These are phyloP conservation scores for Ophioninae sp. DNA, from an alignment of 2,888 invertebrate genomes.

Conservation along the genomic window DNA sequence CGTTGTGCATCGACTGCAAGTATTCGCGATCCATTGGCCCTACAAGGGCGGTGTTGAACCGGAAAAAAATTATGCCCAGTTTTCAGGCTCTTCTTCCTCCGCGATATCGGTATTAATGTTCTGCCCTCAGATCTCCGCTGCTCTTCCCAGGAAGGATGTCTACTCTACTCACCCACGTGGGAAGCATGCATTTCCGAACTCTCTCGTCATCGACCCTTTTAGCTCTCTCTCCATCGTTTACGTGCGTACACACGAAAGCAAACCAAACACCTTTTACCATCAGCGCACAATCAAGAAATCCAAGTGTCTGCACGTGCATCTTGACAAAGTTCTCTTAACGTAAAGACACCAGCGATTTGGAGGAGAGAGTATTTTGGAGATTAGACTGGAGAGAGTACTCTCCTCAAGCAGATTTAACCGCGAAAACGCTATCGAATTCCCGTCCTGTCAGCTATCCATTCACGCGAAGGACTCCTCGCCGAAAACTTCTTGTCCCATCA, in stretches of 20 bases:
- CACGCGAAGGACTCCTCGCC: constrained; percentile 16
- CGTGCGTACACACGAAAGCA: constrained; percentile 5
- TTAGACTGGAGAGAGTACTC: constrained; percentile 8
- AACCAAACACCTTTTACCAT: constrained; percentile 45
- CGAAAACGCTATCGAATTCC: constrained; percentile 32
- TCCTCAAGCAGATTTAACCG: background rate
- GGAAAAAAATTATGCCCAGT: constrained; percentile 20
- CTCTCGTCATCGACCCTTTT: constrained; percentile 80
- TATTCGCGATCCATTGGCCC: constrained; percentile 29
- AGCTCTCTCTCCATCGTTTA: constrained; percentile 66
- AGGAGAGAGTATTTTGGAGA: constrained; percentile 1
- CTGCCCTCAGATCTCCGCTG: background rate
- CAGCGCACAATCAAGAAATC: constrained; percentile 30
- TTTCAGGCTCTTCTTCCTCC: constrained; percentile 46
- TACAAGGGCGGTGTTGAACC: constrained; percentile 24
- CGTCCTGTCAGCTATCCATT: constrained; percentile 35
- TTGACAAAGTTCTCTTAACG: constrained; percentile 45
- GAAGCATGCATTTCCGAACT: constrained; percentile 77
- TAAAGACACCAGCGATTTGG: background rate
- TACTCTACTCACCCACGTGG: constrained; percentile 76
- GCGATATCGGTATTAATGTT: constrained; percentile 50
- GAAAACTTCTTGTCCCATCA: background rate
- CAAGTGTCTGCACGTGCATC: constrained; percentile 30
- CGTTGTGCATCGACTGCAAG: constrained; percentile 18
- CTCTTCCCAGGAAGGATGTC: constrained; percentile 69